Percentiles rank a stretch among this genome's conserved stretches.
Conservation (phyloP, 2,888 invertebrate species). For the Opisthograptis luteolata region DNA sequence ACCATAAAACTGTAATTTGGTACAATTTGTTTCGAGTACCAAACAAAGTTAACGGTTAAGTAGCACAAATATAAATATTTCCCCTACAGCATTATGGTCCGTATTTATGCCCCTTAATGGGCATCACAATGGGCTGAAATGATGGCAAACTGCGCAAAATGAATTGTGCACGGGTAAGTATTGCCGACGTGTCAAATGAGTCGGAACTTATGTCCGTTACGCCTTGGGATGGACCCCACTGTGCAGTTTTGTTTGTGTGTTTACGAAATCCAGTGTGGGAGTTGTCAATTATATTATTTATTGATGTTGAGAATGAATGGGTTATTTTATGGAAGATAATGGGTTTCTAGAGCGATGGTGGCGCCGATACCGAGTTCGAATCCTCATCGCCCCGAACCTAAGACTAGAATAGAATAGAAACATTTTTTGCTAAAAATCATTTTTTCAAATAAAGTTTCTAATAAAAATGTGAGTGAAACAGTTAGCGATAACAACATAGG, state of each 20-base stretch:
- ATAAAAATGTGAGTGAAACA: too few relatives aligned
- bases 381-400: too few relatives aligned
- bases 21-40: constrained; percentile 57
- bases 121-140: constrained; percentile 55
- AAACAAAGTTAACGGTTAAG: constrained; percentile 53
- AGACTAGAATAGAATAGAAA: too few relatives aligned
- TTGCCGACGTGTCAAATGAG: constrained; percentile 61
- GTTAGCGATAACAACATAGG: too few relatives aligned
- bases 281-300: constrained; percentile 46
- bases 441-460: too few relatives aligned
- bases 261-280: constrained; percentile 40
- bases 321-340: constrained; percentile 37
- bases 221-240: constrained; percentile 38
- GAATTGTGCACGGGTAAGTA: constrained; percentile 46
- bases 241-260: constrained; percentile 55
- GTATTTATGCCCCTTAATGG: constrained; percentile 49
- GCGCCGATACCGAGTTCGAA: too few relatives aligned
- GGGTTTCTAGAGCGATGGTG: neutral
- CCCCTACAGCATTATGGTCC: constrained; percentile 34
- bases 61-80: constrained; percentile 32
- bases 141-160: constrained; percentile 49
- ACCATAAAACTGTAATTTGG: constrained; percentile 67
- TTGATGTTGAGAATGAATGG: constrained; percentile 38
- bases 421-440: too few relatives aligned
- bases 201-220: constrained; percentile 56